Conservation (phyloP, 2,888 invertebrate species). For the Nemurella pictetii region DNA sequence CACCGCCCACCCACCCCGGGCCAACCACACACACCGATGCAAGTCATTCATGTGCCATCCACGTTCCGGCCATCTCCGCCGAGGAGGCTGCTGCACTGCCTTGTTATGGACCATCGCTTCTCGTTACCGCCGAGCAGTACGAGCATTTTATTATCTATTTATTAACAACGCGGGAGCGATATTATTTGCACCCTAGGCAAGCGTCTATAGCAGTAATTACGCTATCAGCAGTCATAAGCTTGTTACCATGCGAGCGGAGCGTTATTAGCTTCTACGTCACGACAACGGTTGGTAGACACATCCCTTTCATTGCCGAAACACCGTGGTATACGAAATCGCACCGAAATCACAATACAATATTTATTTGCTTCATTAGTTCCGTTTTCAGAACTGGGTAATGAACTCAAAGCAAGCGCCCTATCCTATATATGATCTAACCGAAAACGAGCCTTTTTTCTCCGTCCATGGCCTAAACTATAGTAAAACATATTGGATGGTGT, state of each 20-base stretch:
- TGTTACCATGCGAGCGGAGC: too few species aligned
- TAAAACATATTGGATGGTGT: background rate
- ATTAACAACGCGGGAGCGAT: conserved; percentile 30
- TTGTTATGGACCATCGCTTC: background rate
- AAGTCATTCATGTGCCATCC: conserved; percentile 1
- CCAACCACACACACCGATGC: background rate
- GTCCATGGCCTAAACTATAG: background rate
- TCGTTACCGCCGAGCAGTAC: background rate
- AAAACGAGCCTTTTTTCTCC: too few species aligned
- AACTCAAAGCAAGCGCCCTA: too few species aligned
- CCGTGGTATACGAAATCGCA: too few species aligned
- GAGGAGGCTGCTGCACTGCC: background rate
- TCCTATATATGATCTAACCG: too few species aligned
- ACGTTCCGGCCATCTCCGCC: background rate
- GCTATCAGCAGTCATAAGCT: background rate
- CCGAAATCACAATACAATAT: too few species aligned
- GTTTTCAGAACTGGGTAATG: too few species aligned
- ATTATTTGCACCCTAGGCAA: background rate
- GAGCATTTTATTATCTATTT: conserved; percentile 38
- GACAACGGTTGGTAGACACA: too few species aligned
- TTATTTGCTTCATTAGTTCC: too few species aligned
- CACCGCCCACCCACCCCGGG: too few species aligned
- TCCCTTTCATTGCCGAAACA: too few species aligned
- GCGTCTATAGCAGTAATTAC: background rate
- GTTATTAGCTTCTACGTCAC: too few species aligned